Evolutionary conservation across 2,888 invertebrate genomes (phyloP), one percentile per base, ranked within the genome.

Genomic region (Ophion slaviceki): DNA sequence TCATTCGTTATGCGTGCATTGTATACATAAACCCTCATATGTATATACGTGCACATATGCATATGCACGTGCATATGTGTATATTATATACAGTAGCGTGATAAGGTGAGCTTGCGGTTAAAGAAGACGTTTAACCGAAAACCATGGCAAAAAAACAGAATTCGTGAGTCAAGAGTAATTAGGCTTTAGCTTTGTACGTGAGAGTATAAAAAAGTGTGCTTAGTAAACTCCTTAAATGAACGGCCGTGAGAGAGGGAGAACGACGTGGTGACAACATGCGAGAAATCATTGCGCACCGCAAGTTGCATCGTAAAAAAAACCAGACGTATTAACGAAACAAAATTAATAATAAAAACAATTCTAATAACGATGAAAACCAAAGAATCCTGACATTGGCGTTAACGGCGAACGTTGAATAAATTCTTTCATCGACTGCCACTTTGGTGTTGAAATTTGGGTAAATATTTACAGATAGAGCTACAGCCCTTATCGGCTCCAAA

Each of bases 171-270:
- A 83, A 87, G 72, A 87, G 89, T 89, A 90, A 90, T 47, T 91
- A 92, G 91, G 89, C 89, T 90, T 90, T 91, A 92, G 92, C 91
- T 91, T 91, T 92, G 89, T 92, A 92, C 91, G 90, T 90, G 88
- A 87, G 82, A 72, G 79, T 74, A 67, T 76, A 40, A 40, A 62
- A 68, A 78, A 70, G 86, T 79, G 82, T 86, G 85, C 70, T 80
- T 61, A 85, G 71, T 80, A 57, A 70, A 84, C 61, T 76, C 71
- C 64, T 71, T 83, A 45, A 76, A 66, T 79, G 57, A 59, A 72
- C 67, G 75, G 82, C 40, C 64, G 80, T 62, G 82, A 84, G 47
- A 72, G 81, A 82, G 28, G 24, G 40, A 20, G 80, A 47, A 32
- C 32, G 32, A 32, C 4, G 32, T 32, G 32, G 32, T 32, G 32